A percentile compares a stretch with the other conserved stretches of the same genome.
Conservation (phyloP, 2,113 vertebrate genomes). For the Tenrec ecaudatus region DNA sequence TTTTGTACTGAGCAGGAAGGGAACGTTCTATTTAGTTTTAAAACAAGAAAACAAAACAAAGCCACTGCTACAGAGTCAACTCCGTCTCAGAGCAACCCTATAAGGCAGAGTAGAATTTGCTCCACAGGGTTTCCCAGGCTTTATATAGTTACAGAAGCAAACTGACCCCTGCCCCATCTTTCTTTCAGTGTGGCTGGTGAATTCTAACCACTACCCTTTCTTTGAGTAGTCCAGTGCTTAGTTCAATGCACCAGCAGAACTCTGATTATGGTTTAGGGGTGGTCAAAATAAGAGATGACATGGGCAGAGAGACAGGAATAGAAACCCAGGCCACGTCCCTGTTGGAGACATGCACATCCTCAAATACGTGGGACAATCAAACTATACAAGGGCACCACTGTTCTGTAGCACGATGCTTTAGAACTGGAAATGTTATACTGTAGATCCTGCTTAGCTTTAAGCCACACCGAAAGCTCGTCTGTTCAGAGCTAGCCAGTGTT, state of each 20-base stretch:
- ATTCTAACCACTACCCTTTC: no score
- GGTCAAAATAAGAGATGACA: neutral
- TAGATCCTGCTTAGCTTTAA: slow-evolving; percentile 22
- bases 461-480: neutral
- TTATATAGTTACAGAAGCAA: no score
- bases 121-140: no score
- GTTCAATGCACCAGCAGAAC: no score
- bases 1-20: no score
- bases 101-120: no score
- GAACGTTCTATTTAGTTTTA: neutral
- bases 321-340: neutral
- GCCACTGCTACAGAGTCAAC: no score
- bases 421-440: neutral
- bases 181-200: no score
- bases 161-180: no score
- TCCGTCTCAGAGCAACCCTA: no score
- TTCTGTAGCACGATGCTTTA: neutral
- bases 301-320: neutral
- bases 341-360: neutral
- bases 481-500: slow-evolving; percentile 24
- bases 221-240: no score
- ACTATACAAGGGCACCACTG: neutral
- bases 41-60: no score
- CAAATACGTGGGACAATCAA: neutral
- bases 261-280: neutral